Evolutionary conservation across 2,113 vertebrate genomes (phyloP).

Genomic region (Sorex araneus): DNA sequence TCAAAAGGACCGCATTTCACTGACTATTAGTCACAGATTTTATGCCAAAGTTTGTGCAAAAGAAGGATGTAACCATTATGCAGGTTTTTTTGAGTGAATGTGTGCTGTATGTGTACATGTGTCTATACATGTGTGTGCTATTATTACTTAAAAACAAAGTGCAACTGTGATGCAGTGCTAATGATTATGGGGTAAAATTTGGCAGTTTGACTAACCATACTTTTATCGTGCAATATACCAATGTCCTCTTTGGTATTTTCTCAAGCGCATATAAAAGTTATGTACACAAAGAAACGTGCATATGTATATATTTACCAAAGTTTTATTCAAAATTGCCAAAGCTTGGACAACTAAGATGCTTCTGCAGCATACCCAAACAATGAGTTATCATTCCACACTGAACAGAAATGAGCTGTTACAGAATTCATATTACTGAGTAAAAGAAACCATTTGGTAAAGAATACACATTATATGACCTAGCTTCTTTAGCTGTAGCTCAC

Average conservation of each 20-base stretch:
- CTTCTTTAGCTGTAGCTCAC: no score
- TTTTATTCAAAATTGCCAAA: conserved; percentile 2
- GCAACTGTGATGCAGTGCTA: neutral
- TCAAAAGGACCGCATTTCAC: neutral
- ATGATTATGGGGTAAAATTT: no score
- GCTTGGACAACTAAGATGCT: conserved; percentile 9
- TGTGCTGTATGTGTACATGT: no score
- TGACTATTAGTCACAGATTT: no score
- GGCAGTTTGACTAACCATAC: no score
- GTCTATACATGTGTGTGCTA: no score
- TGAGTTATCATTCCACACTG: neutral
- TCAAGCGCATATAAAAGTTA: neutral
- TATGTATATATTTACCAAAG: neutral
- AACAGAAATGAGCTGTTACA: neutral
- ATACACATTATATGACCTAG: no score
- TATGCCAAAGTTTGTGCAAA: neutral
- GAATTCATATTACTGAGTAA: no score
- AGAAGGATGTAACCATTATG: no score
- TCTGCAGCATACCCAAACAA: neutral
- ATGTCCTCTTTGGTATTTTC: neutral
- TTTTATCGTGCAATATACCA: no score
- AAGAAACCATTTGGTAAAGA: no score
- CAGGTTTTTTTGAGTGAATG: no score
- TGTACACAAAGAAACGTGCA: neutral
- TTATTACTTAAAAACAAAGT: neutral